A percentile compares a stretch with the other conserved stretches of the same genome.
Evolutionary conservation across 2,888 invertebrate genomes (phyloP).

Genomic region (Synanthedon myopaeformis): DNA sequence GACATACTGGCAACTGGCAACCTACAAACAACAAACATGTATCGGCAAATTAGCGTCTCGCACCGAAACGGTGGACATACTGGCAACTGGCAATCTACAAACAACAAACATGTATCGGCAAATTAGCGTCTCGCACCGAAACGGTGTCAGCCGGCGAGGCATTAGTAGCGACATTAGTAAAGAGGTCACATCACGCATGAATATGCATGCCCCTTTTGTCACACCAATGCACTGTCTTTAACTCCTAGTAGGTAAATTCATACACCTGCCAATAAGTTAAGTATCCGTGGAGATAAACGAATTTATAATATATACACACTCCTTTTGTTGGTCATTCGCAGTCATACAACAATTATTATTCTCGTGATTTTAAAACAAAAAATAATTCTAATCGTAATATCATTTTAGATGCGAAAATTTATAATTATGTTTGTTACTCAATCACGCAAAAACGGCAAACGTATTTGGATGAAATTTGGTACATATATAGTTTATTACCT

Average conservation of each 20-base stretch:
- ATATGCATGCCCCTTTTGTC: slow-evolving; percentile 58
- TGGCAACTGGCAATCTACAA: slow-evolving; percentile 28
- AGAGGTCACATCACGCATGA: slow-evolving; percentile 44
- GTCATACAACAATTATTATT: too few species aligned
- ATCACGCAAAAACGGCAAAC: too few species aligned
- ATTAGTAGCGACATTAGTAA: slow-evolving; percentile 23
- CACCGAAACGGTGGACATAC: too few species aligned
- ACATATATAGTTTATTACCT: too few species aligned
- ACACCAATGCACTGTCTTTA: slow-evolving; percentile 31
- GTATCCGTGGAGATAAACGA: neutral
- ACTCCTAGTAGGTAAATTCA: slow-evolving; percentile 19
- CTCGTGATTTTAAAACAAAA: neutral
- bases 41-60: slow-evolving; percentile 33
- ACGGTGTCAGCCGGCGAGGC: slow-evolving; percentile 32
- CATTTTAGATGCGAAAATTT: too few species aligned
- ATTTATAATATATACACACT: neutral
- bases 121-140: slow-evolving; percentile 34
- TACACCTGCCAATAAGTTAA: neutral
- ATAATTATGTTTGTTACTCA: too few species aligned
- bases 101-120: slow-evolving; percentile 15
- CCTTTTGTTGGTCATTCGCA: neutral
- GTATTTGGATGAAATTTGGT: too few species aligned
- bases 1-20: slow-evolving; percentile 20
- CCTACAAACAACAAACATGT: slow-evolving; percentile 16
- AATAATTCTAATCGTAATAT: neutral